Evolutionary conservation across 2,113 vertebrate genomes (phyloP), one percentile per base, ranked within the genome.

Genomic region (Pholis gunnellus): DNA sequence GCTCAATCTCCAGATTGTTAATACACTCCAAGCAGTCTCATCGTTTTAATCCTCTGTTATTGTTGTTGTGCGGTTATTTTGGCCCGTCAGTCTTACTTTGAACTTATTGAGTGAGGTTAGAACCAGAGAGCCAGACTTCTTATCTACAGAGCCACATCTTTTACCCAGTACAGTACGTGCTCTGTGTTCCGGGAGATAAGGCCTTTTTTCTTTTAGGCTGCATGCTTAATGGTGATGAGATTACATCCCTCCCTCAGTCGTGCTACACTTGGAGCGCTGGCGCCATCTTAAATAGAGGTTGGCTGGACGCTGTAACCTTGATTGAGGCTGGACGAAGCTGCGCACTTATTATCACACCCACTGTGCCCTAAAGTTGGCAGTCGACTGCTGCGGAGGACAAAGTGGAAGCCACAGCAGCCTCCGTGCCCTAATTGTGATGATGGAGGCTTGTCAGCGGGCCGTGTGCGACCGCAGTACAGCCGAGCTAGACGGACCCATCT

Each of bases 351-450:
- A 72, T 57, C 68, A 46, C 78, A 77, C 66, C 42, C 42, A 25
- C 68, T 78, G 76, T 70, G 72, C 70, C 63, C 73, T 22, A 22
- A 85, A 82, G 76, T 87, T 82, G 64, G 83, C 85, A 40, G 67
- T 83, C 46, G 56, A 52, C 57, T 87, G 73, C 75, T 74, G 57
- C 38, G 3, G 74, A 79, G 73, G 78, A 84, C 69, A 75, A 70
- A 85, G 70, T 59, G 56, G 81, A 44, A 73, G 52, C 68, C 59
- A 52, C 40, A 70, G 82, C 70, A 64, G 75, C 60, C 68, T 54
- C 60, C 61, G 72, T 44, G 81, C 72, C 29, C 56, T 78, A 88
- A 88, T 81, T 87, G 77, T 83, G 73, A 85, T 83, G 69, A 86
- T 86, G 18, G 31, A 75, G 61, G 36, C 79, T 75, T 75, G 79